Evolutionary conservation across 2,797 vertebrate genomes (phyloP), one percentile per base, ranked within the genome.

Genomic region (Vireo griseus): DNA sequence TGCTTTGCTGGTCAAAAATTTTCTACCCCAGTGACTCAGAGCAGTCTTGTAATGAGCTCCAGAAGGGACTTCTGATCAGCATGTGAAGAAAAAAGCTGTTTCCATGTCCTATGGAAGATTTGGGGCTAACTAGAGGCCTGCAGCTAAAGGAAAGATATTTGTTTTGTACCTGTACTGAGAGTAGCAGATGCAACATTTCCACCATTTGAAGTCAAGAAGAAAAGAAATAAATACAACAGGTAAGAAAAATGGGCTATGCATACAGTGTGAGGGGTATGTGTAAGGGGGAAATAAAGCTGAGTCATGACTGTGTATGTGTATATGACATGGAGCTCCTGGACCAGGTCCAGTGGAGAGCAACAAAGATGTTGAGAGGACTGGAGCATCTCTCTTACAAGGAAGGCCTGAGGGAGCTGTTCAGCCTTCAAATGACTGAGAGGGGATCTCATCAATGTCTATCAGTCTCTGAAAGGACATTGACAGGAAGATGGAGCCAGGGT

Each of bases 161-260:
- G 10, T 37, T 28, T 76, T 28, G 75, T 68, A 42, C 9, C 19
- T 52, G 10, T 63, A 42, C 31, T 63, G 26, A 57, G 20, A 35
- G 31, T 14, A 83, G 25, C 47, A 79, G 65, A 44, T 21, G 14
- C 45, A 77, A 59, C 0, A 9, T 28, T 88, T 69, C 35, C 42
- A 83, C 31, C 24, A 28, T 37, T 68, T 54, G 57, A 28, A 88
- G 26, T 28, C 16, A 62, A 76, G 51, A 79, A 83, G n/a, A 69
- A 37, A 90, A 88, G 40, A 86, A 83, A 47, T 51, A 88, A 90
- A 89, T n/a, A 66, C 3, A 92, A 50, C 42, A 92, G 79, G 88
- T 88, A 84, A 84, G 95, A 81, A 86, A 88, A 86, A 80, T 16
- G 20, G 42, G 50, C 31, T 65, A 35, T 28, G 18, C 10, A 18